Conservation (phyloP, 1,140 invertebrate genomes). For the Drosophila nigrodunni region DNA sequence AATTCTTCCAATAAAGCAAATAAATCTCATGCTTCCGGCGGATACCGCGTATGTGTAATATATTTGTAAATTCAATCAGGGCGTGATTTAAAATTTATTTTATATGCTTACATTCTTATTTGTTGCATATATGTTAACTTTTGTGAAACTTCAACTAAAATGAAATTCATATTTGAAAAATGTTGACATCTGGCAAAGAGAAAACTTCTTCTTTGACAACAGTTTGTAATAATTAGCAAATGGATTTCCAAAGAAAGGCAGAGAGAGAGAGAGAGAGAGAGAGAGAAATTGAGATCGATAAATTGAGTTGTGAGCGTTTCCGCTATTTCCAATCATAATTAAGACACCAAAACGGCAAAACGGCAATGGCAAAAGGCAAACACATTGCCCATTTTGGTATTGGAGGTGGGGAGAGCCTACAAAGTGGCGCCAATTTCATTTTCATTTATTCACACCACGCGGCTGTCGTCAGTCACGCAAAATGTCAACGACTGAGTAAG, state of each 20-base stretch:
- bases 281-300: slow-evolving; percentile 51
- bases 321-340: slow-evolving; percentile 70
- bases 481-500: slow-evolving; percentile 81
- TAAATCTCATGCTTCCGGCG: no score
- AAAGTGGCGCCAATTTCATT: slow-evolving; percentile 74
- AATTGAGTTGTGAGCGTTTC: slow-evolving; percentile 46
- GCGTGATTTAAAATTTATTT: no score
- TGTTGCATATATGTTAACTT: not conserved
- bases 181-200: not conserved
- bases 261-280: no score
- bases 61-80: no score
- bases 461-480: slow-evolving; percentile 82
- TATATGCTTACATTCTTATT: no score
- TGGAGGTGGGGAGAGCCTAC: slow-evolving; percentile 16
- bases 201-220: slow-evolving; percentile 1
- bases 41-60: no score
- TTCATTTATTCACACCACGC: slow-evolving; percentile 82
- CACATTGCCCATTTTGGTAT: slow-evolving; percentile 64
- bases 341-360: slow-evolving; percentile 60
- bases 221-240: slow-evolving; percentile 50
- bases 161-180: not conserved
- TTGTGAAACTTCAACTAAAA: not conserved
- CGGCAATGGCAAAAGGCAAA: slow-evolving; percentile 42
- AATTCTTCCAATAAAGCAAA: no score
- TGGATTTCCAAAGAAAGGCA: slow-evolving; percentile 4